phyloP scores from a whole-genome alignment of 2,797 vertebrate species.

The Megaceryle alcyon region DNA sequence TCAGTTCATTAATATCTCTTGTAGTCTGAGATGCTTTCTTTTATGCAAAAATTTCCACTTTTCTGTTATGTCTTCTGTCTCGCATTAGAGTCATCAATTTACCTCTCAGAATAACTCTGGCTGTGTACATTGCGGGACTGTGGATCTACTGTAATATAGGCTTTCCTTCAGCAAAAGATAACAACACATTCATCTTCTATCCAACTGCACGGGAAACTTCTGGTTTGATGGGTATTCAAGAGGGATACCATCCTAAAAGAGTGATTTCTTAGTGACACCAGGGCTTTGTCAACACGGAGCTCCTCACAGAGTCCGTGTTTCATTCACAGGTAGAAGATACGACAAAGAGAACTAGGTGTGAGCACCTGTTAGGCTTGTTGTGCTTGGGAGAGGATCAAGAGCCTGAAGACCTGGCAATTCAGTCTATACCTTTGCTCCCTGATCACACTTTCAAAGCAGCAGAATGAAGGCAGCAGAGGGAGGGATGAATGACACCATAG shows the following conservation, averaged over 20 bases:
- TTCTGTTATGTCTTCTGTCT: conserved; percentile 58
- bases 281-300: neutral
- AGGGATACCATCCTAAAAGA: neutral
- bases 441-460: neutral
- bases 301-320: neutral
- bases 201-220: neutral
- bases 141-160: neutral
- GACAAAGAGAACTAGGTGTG: neutral
- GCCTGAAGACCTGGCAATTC: neutral
- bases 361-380: neutral
- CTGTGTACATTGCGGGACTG: neutral
- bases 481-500: neutral
- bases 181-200: neutral
- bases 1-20: conserved; percentile 70
- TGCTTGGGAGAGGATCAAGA: neutral
- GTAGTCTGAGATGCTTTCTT: conserved; percentile 62
- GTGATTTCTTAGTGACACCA: neutral
- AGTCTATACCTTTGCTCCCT: neutral
- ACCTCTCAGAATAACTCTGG: conserved; percentile 21
- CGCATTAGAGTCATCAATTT: conserved; percentile 26
- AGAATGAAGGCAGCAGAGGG: neutral
- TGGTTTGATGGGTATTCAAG: neutral
- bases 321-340: neutral
- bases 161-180: conserved; percentile 19
- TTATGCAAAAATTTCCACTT: conserved; percentile 68